Conservation (phyloP, 2,113 vertebrate species). For the Saguinus imperator region DNA sequence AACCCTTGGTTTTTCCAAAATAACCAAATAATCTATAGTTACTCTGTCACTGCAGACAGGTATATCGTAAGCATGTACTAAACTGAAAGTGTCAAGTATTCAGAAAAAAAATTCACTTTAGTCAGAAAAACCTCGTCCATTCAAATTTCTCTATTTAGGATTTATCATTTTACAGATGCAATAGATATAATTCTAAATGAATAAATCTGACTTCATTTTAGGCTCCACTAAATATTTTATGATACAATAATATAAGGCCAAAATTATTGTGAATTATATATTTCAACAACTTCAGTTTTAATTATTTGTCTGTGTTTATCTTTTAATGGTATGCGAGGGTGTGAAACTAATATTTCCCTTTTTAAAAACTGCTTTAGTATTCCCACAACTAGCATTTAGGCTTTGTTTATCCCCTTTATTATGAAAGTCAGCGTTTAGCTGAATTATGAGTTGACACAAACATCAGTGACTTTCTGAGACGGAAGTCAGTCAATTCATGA, state of each 20-base stretch:
- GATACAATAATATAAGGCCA: slow-evolving; percentile 38
- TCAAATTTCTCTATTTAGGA: not conserved
- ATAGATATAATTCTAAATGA: slow-evolving; percentile 50
- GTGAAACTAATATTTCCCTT: slow-evolving; percentile 6
- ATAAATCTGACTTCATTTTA: slow-evolving; percentile 56
- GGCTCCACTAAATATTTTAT: slow-evolving; percentile 57
- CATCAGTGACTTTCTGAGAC: not conserved
- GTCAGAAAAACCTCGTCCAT: slow-evolving; percentile 27
- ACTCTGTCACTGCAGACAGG: not conserved
- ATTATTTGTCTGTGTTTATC: slow-evolving; percentile 29
- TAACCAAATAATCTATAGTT: not conserved
- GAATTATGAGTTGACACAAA: not conserved
- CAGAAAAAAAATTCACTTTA: slow-evolving; percentile 17
- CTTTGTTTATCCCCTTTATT: not conserved
- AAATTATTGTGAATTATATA: slow-evolving; percentile 41
- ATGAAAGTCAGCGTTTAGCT: not conserved
- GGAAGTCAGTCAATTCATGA: not conserved
- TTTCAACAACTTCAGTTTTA: slow-evolving; percentile 52
- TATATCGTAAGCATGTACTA: not conserved
- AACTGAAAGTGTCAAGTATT: slow-evolving; percentile 27
- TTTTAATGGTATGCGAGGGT: not conserved
- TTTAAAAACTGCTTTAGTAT: not conserved
- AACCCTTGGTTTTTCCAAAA: not conserved
- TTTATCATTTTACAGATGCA: slow-evolving; percentile 37
- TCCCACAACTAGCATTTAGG: not conserved